Percentiles rank a stretch among this genome's conserved stretches.
Conservation (phyloP, 64 coral and sea anemone genomes). For the Actinia equina region DNA sequence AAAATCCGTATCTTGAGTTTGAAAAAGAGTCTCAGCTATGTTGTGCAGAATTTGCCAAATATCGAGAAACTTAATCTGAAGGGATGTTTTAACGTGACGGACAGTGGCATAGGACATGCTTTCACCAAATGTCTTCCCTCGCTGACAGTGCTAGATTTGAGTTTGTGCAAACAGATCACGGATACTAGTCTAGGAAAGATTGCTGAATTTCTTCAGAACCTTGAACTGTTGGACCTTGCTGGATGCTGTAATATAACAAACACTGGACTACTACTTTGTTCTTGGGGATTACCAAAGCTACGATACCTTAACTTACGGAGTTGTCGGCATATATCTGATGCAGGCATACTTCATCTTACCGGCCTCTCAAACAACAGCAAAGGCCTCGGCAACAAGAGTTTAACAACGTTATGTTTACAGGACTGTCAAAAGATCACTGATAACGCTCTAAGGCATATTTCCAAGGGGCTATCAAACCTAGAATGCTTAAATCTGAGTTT, state of each 20-base stretch:
- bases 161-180: conserved; percentile 99
- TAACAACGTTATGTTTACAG: conserved; percentile 99
- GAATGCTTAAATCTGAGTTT: conserved; percentile 96
- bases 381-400: conserved; percentile 89
- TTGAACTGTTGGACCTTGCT: conserved; percentile 91
- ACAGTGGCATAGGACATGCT: conserved; percentile 92
- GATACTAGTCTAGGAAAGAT: conserved; percentile 93
- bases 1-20: conserved; percentile 99
- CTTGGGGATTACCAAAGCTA: conserved; percentile 81
- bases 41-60: conserved; percentile 90
- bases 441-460: conserved; percentile 95
- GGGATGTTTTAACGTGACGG: conserved; percentile 99
- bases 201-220: conserved; percentile 79
- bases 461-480: conserved; percentile 85
- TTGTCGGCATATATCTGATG: conserved; percentile 98
- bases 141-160: conserved; percentile 99
- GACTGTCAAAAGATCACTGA: conserved; percentile 99
- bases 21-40: conserved; percentile 88
- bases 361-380: conserved; percentile 73
- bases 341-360: conserved; percentile 90
- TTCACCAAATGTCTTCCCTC: conserved; percentile 90
- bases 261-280: conserved; percentile 82
- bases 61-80: conserved; percentile 94
- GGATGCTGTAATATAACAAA: conserved; percentile 99
- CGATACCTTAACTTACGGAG: conserved; percentile 92